A percentile compares a stretch with the other conserved stretches of the same genome.
These are phyloP conservation scores for Drosophila insularis DNA, from an alignment of 1,140 invertebrate species.

Conservation along the genomic window DNA sequence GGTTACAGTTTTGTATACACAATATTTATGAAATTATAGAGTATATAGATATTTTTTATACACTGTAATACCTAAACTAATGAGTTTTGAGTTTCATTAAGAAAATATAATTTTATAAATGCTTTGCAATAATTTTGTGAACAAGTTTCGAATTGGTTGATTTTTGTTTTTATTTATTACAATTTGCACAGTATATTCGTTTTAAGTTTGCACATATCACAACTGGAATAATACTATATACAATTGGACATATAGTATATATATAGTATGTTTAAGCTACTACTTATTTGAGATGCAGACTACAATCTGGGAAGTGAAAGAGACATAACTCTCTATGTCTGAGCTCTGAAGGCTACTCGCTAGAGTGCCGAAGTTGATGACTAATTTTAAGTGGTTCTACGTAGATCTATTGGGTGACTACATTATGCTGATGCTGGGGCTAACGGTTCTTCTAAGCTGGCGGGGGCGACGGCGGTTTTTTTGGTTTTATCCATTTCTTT, in stretches of 20 bases:
- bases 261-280: constrained; percentile 2
- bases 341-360: background rate
- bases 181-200: constrained; percentile 77
- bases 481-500: background rate
- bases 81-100: constrained; percentile 47
- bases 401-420: constrained; percentile 40
- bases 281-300: background rate
- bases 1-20: background rate
- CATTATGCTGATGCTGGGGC: constrained; percentile 50
- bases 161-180: constrained; percentile 53
- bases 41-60: constrained; percentile 68
- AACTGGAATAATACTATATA: constrained; percentile 50
- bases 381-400: constrained; percentile 17
- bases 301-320: background rate
- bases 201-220: constrained; percentile 33
- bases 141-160: constrained; percentile 12
- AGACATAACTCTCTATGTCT: background rate
- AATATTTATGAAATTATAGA: constrained; percentile 49
- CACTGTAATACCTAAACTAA: constrained; percentile 80
- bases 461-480: constrained; percentile 30
- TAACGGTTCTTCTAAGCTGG: constrained; percentile 38
- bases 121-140: constrained; percentile 15
- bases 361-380: constrained; percentile 22
- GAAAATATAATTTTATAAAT: constrained; percentile 46
- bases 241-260: background rate